Conservation (phyloP, 2,797 vertebrate species). For the Delichon dasypus region DNA sequence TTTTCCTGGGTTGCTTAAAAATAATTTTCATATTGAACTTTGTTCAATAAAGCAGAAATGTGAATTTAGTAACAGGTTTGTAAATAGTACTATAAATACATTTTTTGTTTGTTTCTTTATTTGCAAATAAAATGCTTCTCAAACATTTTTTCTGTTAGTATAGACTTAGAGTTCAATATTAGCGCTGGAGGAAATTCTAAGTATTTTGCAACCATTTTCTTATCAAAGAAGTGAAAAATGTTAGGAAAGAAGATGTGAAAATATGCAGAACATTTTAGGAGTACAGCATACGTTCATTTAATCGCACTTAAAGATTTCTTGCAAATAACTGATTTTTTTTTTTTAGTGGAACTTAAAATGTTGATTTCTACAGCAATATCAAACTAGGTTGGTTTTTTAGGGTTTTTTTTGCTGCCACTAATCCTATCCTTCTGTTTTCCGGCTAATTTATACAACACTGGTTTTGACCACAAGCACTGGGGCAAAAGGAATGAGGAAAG, state of each 20-base stretch:
- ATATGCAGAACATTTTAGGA: background rate
- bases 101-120: background rate
- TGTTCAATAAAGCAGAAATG: background rate
- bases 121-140: background rate
- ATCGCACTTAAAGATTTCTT: background rate
- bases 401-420: background rate
- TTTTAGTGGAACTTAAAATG: background rate
- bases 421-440: rapidly evolving
- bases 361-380: background rate
- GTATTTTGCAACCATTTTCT: background rate
- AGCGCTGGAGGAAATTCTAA: background rate
- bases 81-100: constrained; percentile 14
- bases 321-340: background rate
- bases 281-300: background rate
- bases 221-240: background rate
- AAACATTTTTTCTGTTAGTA: background rate
- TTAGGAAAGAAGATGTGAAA: background rate
- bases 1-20: background rate
- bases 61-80: constrained; percentile 6
- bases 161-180: background rate
- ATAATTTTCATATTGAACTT: background rate
- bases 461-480: rapidly evolving
- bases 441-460: background rate
- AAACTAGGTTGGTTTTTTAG: too few relatives aligned
- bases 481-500: background rate